These are phyloP conservation scores for Nanorana parkeri DNA, from an alignment of 2,113 vertebrate genomes.

Conservation along the genomic window DNA sequence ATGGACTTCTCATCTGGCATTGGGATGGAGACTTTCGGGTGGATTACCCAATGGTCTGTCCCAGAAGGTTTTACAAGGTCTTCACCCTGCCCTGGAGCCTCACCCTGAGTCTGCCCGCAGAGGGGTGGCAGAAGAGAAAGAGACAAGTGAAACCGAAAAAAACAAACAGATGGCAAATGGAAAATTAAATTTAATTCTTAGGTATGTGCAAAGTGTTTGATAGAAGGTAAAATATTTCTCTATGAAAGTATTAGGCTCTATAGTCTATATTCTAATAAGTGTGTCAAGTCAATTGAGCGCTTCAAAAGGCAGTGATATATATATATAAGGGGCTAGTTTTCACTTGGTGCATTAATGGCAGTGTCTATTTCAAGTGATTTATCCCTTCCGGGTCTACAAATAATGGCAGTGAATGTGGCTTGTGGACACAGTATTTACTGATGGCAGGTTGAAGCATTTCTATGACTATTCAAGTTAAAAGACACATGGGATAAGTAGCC, in stretches of 20 bases:
- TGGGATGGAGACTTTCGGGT: conserved; percentile 82
- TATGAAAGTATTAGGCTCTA: neutral
- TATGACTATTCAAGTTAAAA: too few species aligned
- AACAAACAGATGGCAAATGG: conserved; percentile 74
- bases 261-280: neutral
- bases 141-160: conserved; percentile 84
- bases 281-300: conserved; percentile 13
- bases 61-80: conserved; percentile 78
- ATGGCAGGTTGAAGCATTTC: too few species aligned
- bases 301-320: conserved; percentile 42
- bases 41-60: conserved; percentile 72
- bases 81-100: conserved; percentile 83
- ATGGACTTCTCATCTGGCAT: conserved; percentile 81
- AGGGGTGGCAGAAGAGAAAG: conserved; percentile 92
- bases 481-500: too few species aligned
- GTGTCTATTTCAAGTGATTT: neutral
- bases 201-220: conserved; percentile 79
- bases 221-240: neutral
- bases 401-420: neutral
- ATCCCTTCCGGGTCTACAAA: neutral
- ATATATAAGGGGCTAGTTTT: neutral
- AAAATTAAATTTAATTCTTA: conserved; percentile 73
- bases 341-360: conserved; percentile 12
- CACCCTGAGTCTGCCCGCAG: conserved; percentile 83
- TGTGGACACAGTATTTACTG: too few species aligned